Evolutionary conservation across 53 echinoderm and acorn worm species (phyloP).

Genomic region (Paelopatides confundens): DNA sequence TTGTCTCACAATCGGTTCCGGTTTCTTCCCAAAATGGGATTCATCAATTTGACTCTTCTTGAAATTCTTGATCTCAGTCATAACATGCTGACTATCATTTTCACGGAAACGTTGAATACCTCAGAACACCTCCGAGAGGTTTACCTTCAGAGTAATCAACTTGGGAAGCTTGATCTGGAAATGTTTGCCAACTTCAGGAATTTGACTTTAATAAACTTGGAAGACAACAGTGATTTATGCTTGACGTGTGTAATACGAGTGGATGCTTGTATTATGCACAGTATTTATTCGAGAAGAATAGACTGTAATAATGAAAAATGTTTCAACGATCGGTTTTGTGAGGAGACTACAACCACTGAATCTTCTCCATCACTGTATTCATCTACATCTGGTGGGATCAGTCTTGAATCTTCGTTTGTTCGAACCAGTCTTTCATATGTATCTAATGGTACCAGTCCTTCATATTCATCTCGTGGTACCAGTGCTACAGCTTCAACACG

Average conservation of each 20-base stretch:
- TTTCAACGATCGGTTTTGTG: no score
- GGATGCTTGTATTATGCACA: no score
- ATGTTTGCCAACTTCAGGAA: neutral
- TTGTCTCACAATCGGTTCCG: neutral
- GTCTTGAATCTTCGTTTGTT: no score
- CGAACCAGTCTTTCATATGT: no score
- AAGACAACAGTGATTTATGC: neutral
- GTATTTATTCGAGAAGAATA: no score
- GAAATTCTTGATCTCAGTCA: neutral
- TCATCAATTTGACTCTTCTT: neutral
- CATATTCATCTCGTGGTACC: no score
- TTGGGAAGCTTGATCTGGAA: neutral
- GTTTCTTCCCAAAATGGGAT: neutral
- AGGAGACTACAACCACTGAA: no score
- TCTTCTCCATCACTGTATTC: no score
- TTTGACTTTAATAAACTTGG: neutral
- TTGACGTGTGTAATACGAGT: neutral
- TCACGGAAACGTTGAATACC: neutral
- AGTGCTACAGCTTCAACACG: no score
- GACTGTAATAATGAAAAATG: no score
- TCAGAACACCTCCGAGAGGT: neutral
- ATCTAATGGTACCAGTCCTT: no score
- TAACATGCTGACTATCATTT: neutral
- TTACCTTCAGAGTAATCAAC: neutral
- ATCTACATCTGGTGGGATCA: no score